These are phyloP conservation scores for Bombus haemorrhoidalis DNA, from an alignment of 1,140 invertebrate species.

Conservation along the genomic window DNA sequence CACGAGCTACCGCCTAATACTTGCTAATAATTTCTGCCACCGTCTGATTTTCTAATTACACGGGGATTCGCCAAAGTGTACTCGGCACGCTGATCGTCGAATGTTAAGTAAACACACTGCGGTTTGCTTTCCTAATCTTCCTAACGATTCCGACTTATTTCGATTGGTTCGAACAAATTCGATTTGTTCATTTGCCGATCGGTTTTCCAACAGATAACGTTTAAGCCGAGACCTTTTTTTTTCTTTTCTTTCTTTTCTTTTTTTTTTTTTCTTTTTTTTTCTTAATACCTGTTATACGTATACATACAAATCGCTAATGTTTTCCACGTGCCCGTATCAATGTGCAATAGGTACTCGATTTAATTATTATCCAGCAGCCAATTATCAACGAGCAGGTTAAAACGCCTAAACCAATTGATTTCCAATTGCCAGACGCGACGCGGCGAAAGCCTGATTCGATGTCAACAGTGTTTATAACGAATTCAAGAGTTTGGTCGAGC, in stretches of 20 bases:
- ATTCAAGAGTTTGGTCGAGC: background rate
- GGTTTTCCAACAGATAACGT: no score
- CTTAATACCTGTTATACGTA: no score
- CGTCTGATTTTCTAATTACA: constrained; percentile 18
- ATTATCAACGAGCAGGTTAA: background rate
- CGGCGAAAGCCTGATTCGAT: background rate
- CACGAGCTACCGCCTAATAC: constrained; percentile 6
- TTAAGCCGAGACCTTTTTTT: no score
- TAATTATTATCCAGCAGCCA: no score
- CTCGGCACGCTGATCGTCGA: background rate
- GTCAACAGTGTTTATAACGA: background rate
- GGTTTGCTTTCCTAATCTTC: background rate
- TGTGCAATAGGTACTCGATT: rapidly evolving
- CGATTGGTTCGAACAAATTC: no score
- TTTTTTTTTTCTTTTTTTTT: no score
- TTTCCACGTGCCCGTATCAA: no score
- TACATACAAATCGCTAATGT: no score
- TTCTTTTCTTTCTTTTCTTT: no score
- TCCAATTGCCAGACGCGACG: no score
- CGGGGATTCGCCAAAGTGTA: background rate
- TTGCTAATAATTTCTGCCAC: background rate
- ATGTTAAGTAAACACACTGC: background rate
- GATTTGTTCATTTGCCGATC: rapidly evolving
- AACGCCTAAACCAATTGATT: no score
- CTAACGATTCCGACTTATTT: background rate